phyloP scores from a whole-genome alignment of 2,113 vertebrate species.

The Dipodomys ordii region DNA sequence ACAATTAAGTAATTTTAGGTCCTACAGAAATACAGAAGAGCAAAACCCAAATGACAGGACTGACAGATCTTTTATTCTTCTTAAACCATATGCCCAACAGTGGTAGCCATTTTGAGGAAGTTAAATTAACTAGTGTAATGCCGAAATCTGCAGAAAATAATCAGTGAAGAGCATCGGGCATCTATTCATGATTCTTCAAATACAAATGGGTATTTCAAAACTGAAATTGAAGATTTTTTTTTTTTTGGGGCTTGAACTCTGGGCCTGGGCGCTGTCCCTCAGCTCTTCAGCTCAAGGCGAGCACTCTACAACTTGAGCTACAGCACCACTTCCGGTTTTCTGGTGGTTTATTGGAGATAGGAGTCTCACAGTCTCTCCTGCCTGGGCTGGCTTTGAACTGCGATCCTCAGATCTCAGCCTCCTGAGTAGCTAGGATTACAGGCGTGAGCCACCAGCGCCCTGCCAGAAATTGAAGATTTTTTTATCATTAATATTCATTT shows the following conservation, averaged over 20 bases:
- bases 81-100: neutral
- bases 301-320: no score
- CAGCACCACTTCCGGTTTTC: no score
- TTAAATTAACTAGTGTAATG: neutral
- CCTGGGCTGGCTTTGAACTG: no score
- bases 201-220: constrained; percentile 2
- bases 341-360: no score
- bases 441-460: no score
- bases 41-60: constrained; percentile 47
- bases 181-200: neutral
- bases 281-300: no score
- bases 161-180: neutral
- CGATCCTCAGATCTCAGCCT: no score
- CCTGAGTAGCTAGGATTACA: no score
- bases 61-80: neutral
- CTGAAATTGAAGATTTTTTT: neutral
- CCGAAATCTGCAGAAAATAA: neutral
- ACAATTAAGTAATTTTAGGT: constrained; percentile 59
- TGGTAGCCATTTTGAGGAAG: neutral
- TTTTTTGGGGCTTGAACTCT: no score
- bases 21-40: constrained; percentile 52
- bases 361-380: no score
- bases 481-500: no score
- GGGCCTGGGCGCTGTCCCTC: no score
- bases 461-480: neutral